Evolutionary conservation across 2,888 invertebrate species (phyloP).

Genomic region (Epirrita christyi): DNA sequence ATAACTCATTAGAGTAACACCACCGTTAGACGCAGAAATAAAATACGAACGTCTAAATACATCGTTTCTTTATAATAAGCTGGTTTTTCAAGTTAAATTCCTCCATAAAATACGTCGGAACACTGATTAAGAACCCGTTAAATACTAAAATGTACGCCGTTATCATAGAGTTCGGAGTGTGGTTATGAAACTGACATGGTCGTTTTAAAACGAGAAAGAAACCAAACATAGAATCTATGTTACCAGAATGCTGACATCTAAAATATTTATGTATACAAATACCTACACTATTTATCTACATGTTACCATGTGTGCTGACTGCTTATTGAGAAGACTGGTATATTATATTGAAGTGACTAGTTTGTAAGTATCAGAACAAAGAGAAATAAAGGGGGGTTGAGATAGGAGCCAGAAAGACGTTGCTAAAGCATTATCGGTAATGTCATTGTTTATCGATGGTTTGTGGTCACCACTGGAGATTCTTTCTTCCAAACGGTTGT

Average conservation of each 20-base stretch:
- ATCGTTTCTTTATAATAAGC: slow-evolving; percentile 37
- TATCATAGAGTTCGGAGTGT: slow-evolving; percentile 29
- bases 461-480: too few species aligned
- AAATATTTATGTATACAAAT: neutral
- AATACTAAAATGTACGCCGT: slow-evolving; percentile 32
- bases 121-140: slow-evolving; percentile 39
- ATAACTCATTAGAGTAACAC: slow-evolving; percentile 10
- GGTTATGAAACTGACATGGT: slow-evolving; percentile 15
- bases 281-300: too few species aligned
- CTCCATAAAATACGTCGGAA: slow-evolving; percentile 35
- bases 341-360: too few species aligned
- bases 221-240: slow-evolving; percentile 19
- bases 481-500: too few species aligned
- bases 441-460: too few species aligned
- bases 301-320: too few species aligned
- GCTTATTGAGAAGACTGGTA: too few species aligned
- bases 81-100: slow-evolving; percentile 37
- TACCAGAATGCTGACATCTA: neutral
- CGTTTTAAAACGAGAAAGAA: slow-evolving; percentile 17
- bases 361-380: too few species aligned
- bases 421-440: too few species aligned
- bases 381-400: too few species aligned
- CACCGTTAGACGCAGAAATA: slow-evolving; percentile 26
- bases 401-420: too few species aligned
- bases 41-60: slow-evolving; percentile 26